Base-by-base conservation (phyloP, 2,888 invertebrate genomes). In the Lacanobia wlatinum region DNA sequence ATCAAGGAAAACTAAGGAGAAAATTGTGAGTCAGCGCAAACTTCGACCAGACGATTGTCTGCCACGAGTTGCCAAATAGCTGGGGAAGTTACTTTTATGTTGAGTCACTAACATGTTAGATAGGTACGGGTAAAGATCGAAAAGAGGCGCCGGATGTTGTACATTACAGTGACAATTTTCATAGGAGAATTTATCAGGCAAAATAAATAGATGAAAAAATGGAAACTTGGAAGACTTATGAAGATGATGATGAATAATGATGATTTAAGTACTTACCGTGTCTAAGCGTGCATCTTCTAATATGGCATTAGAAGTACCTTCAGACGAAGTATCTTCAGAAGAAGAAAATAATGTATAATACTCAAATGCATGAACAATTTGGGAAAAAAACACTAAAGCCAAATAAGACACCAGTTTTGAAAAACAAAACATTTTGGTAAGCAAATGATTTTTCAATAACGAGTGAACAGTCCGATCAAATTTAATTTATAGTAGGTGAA, bases 281-380 rank as follows among this genome's bases (percentile, higher is more conserved):
- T 95, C 95, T 75, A 96, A 89, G 43, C 87, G 87, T 21, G 95
- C 93, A 80, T 95, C 95, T 84, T 95, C 95, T 55, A 93, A 84
- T 73, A 94, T 85, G 68, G 87, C 89, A 2, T 78, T 69, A 83
- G 90, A 84, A 0, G 92, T 91, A 53, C 70, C 70, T 50, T 66
- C 64, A 23, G 21, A 18, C 7, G 90, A 87, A 0, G 89, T 90
- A 50, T 73, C 69, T 64, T 28, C 58, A 48, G 43, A 50, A 52
- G 56, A 56, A 23, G 43, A 23, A 75, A 50, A 38, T 38, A 77
- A 65, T 34, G 7, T 65, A 63, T 76, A 62, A 34, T 80, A 62
- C 28, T 80, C 75, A 8, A 62, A n/a, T 4, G 84, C 63, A 28
- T 61, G n/a, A 67, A 84, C 73, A 38, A 58, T 72, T 66, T 71